Evolutionary conservation across 2,113 vertebrate species (phyloP).

Genomic region (Machaerirhynchus nigripectus): DNA sequence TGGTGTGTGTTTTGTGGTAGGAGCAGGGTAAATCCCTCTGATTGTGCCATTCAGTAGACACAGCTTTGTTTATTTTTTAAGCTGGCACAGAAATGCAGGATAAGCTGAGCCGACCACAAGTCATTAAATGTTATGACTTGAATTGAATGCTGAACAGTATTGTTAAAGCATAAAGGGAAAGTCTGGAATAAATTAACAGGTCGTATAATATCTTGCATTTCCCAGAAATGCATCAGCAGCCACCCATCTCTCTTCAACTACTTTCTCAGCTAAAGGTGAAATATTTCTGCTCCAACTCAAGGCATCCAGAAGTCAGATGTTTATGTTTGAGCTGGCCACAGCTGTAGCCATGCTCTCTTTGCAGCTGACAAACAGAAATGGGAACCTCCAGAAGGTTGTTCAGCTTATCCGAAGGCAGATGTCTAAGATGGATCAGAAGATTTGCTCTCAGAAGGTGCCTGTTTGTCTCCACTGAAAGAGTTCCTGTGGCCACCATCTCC

Average conservation of each 20-base stretch:
- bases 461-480: neutral
- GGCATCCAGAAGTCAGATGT: neutral
- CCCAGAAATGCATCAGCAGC: conserved; percentile 30
- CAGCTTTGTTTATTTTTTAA: conserved; percentile 39
- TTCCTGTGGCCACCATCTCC: neutral
- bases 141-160: conserved; percentile 53
- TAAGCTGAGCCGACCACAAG: conserved; percentile 17
- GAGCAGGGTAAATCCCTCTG: neutral
- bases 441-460: neutral
- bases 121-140: conserved; percentile 18
- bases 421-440: neutral
- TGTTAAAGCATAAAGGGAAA: conserved; percentile 55
- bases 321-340: neutral
- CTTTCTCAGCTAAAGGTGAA: conserved; percentile 16
- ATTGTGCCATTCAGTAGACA: conserved; percentile 7
- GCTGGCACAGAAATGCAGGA: neutral
- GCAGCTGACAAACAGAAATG: neutral
- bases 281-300: conserved; percentile 3
- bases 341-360: neutral
- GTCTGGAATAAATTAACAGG: conserved; percentile 47
- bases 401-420: neutral
- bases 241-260: conserved; percentile 1
- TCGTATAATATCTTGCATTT: conserved; percentile 25
- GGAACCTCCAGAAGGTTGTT: neutral
- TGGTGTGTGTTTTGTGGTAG: neutral